phyloP scores from a whole-genome alignment of 2,113 vertebrate genomes.

The Neofelis nebulosa region DNA sequence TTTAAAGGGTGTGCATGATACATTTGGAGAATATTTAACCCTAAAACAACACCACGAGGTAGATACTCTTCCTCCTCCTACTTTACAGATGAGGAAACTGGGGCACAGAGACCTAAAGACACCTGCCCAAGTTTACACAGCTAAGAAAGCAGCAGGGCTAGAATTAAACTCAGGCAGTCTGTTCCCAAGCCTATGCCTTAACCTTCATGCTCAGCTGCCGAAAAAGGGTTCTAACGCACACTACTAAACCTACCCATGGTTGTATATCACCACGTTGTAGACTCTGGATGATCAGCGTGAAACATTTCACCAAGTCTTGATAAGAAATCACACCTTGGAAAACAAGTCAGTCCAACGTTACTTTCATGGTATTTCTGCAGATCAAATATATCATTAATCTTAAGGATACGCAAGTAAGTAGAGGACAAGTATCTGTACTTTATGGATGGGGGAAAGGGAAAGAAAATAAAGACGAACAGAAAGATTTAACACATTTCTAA shows the following conservation, averaged over 20 bases:
- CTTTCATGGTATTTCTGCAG: constrained; percentile 32
- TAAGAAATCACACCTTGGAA: constrained; percentile 91
- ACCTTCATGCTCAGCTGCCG: too few relatives aligned
- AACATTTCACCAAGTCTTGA: constrained; percentile 91
- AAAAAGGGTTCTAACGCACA: background rate
- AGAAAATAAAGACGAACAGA: background rate
- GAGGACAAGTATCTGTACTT: constrained; percentile 21
- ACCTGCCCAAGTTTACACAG: background rate
- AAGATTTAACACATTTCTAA: background rate
- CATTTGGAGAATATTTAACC: background rate
- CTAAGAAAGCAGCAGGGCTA: background rate
- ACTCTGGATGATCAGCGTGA: constrained; percentile 90
- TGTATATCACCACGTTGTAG: constrained; percentile 91
- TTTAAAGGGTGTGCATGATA: background rate
- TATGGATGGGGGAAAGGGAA: background rate
- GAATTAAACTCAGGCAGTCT: background rate
- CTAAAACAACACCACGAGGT: background rate
- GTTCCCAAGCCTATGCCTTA: background rate
- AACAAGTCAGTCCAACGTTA: constrained; percentile 33
- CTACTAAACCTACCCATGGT: constrained; percentile 90
- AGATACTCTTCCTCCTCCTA: background rate
- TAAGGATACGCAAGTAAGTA: constrained; percentile 16
- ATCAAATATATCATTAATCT: background rate
- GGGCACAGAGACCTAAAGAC: background rate
- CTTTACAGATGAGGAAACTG: background rate